Base-by-base conservation (phyloP, 2,888 invertebrate species). In the Cacoxenus indagator region DNA sequence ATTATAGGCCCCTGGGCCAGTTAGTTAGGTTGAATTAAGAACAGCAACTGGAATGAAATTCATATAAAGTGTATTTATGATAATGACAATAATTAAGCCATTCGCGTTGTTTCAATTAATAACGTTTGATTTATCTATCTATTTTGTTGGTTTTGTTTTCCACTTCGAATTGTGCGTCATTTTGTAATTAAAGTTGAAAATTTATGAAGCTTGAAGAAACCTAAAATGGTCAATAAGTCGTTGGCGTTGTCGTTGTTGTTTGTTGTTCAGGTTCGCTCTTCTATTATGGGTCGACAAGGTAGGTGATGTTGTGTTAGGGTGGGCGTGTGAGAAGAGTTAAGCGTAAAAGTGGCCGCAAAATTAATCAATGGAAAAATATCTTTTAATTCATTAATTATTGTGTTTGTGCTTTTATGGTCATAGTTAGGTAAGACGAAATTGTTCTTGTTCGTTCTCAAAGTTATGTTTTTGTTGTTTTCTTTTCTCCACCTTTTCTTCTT, bases 81-180 rank as follows among this genome's bases (percentile, higher is more conserved):
- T 75, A 81, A 81, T 80, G 79, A 77, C 75, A 81, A 81, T 78
- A 77, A 81, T 80, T 81, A 79, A 81, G 71, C 43, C 17, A 62
- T 62, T 45, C 61, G 43, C 43, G 37, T 43, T 61, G 61, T 59
- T 29, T 59, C 17, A 19, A 19, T 59, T 31, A 31, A 59, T 26
- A 43, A 19, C 77, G 76, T 76, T 73, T 46, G n/a, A n/a, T n/a
- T n/a, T n/a, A n/a, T n/a, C n/a, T n/a, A n/a, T 48, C 19, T 19
- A 11, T 24, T 62, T 17, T 73, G 64, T 62, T 48, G 27, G 45
- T 55, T 72, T 54, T 37, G 65, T 64, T 11, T n/a, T 54, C 27
- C 45, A 54, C 46, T 51, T 57, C 57, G 57, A 26, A 22, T 19
- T 54, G 11, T 66, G 66, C 54, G 66, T 66, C 66, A 57, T 8